Percentiles rank a stretch among this genome's conserved stretches.
Evolutionary conservation across 2,888 invertebrate species (phyloP).

Genomic region (Meliscaeva auricollis): DNA sequence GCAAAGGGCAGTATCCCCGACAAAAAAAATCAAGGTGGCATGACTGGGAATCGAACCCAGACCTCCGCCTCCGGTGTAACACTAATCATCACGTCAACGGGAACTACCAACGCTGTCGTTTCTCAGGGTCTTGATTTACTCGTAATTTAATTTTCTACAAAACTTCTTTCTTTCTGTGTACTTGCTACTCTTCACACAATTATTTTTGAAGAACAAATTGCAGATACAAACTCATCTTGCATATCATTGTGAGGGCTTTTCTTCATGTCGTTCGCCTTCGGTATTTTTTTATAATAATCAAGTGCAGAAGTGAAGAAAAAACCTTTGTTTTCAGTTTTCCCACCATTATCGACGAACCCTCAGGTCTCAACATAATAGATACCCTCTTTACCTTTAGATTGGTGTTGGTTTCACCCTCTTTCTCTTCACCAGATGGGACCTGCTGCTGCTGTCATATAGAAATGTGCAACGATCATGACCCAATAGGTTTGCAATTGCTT

Average conservation of each 20-base stretch:
- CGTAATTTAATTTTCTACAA: background rate
- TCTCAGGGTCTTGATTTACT: too few species aligned
- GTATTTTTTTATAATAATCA: conserved; percentile 29
- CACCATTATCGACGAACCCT: conserved; percentile 59
- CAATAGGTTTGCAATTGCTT: conserved; percentile 31
- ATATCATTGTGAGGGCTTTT: conserved; percentile 43
- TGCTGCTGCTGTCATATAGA: conserved; percentile 62
- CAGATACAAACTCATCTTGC: conserved; percentile 48
- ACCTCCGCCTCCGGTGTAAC: too few species aligned
- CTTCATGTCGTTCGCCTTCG: background rate
- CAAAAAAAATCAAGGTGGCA: too few species aligned
- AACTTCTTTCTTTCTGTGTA: conserved; percentile 11
- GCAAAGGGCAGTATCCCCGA: too few species aligned
- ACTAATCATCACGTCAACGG: too few species aligned
- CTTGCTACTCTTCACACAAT: conserved; percentile 1
- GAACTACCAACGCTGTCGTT: too few species aligned
- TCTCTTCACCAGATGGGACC: conserved; percentile 42
- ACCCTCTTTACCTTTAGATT: conserved; percentile 2
- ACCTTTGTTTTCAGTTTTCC: conserved; percentile 68
- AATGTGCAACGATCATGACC: conserved; percentile 63
- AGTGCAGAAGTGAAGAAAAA: conserved; percentile 46
- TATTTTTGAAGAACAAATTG: conserved; percentile 50
- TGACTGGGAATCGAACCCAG: too few species aligned
- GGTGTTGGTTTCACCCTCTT: conserved; percentile 64
- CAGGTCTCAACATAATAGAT: background rate